Evolutionary conservation across 2,797 vertebrate species (phyloP), one percentile per base, ranked within the genome.

Genomic region (Miichthys miiuy): DNA sequence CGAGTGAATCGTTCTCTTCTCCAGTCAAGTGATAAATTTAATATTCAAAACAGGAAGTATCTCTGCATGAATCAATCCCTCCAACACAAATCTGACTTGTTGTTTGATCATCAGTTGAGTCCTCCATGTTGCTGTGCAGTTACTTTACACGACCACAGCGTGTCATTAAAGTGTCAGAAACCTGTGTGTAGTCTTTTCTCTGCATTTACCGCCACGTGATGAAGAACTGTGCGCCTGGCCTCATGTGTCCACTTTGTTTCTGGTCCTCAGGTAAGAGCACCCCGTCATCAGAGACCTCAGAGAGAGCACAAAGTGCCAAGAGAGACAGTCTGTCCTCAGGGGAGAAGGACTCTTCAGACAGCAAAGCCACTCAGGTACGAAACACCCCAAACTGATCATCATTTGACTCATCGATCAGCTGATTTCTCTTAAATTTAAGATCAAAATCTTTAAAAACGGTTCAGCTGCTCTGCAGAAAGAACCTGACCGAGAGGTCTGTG

Each of bases 321-420:
- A 96, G 93, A 82, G 97, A 98, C 86, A 90, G 94, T 68, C 94
- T 93, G 92, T 94, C 95, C 60, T 95, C 95, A 70, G 96, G 94
- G 66, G 97, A 97, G 63, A 96, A 96, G 23, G 97, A 97, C 69
- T 90, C 95, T 46, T 91, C 95, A 86, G 97, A 98, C 91, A 92
- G 94, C 79, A 96, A 97, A 95, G 94, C 95, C 93, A 96, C 97
- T 99, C 97, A 98, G 97, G 98, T 99, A 88, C 27, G 1, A 71
- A 65, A 38, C 78, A 4, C 27, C 5, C 6, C 30, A 34, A 34
- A 6, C 30, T 30, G 5, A 30, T 30, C 30, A 30, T 30, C 1
- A 8, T 34, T 7, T 34, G 30, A 7, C 30, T 34, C 30, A 34
- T 34, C 34, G 2, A 38, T 8, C 34, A 38, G 34, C 34, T 38